These are phyloP conservation scores for Acrobasis suavella DNA, from an alignment of 2,888 invertebrate genomes.

Conservation along the genomic window DNA sequence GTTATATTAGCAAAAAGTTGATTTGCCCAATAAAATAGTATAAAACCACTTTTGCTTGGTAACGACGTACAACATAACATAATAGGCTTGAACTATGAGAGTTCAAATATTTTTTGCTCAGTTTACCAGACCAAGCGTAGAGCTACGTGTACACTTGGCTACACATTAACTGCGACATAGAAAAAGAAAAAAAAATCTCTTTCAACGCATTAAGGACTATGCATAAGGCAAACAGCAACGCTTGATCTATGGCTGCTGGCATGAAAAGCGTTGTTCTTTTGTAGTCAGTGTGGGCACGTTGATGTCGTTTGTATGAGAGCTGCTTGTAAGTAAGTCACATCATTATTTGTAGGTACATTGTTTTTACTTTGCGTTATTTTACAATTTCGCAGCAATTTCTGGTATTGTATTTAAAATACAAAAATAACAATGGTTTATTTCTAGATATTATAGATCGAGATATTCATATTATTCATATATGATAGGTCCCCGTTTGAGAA, in stretches of 20 bases:
- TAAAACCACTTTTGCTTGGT: neutral
- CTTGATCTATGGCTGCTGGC: conserved; percentile 19
- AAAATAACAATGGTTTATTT: neutral
- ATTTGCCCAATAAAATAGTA: neutral
- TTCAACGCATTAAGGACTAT: neutral
- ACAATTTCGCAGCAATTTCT: neutral
- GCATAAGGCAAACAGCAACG: neutral
- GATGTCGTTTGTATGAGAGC: conserved; percentile 69
- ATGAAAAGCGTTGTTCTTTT: conserved; percentile 24
- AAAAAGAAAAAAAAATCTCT: neutral
- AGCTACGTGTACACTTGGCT: neutral
- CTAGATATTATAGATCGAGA: too few species aligned
- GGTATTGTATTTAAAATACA: too few species aligned
- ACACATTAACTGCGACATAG: neutral
- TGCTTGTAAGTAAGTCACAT: conserved; percentile 2
- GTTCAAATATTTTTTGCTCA: conserved; percentile 1
- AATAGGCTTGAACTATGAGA: conserved; percentile 3
- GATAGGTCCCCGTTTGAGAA: too few species aligned
- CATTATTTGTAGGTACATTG: neutral
- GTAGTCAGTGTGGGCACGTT: conserved; percentile 55
- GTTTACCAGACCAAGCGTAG: neutral
- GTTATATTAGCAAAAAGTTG: neutral
- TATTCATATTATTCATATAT: too few species aligned
- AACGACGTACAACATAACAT: neutral
- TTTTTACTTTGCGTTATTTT: neutral